Percentiles rank a stretch among this genome's conserved stretches.
Conservation (phyloP, 2,113 vertebrate genomes). For the Carassius carassius region DNA sequence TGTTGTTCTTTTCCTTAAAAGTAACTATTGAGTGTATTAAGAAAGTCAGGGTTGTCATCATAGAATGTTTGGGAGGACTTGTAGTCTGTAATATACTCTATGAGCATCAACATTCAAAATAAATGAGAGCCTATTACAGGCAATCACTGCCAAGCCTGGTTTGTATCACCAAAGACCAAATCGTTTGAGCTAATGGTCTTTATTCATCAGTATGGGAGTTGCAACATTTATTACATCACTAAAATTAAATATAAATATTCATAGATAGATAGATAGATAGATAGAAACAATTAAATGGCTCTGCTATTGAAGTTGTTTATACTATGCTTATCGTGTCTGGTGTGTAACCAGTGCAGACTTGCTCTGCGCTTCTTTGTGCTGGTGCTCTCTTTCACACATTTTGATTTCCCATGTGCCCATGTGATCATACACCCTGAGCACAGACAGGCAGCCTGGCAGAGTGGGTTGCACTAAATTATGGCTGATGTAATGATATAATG, state of each 20-base stretch:
- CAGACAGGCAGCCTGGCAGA: conserved; percentile 53
- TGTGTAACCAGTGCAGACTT: conserved; percentile 34
- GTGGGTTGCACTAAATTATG: conserved; percentile 45
- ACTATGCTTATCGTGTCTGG: conserved; percentile 2
- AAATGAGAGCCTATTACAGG: conserved; percentile 28
- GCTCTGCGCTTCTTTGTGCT: conserved; percentile 56
- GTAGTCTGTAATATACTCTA: too few relatives aligned
- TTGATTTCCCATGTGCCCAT: conserved; percentile 67
- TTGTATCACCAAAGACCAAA: conserved; percentile 7
- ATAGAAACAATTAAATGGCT: neutral
- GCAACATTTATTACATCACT: too few relatives aligned
- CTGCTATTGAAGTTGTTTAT: neutral
- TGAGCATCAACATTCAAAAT: conserved; percentile 46
- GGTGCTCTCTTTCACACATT: conserved; percentile 66
- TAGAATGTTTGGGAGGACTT: too few relatives aligned
- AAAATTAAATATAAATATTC: too few relatives aligned
- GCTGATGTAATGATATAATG: conserved; percentile 36
- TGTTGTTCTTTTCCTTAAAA: too few relatives aligned
- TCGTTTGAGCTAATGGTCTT: conserved; percentile 1
- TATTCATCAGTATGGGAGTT: neutral
- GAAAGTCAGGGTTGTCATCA: too few relatives aligned
- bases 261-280: neutral
- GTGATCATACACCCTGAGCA: conserved; percentile 51
- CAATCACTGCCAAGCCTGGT: conserved; percentile 16
- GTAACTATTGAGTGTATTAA: too few relatives aligned